phyloP scores from a whole-genome alignment of 2,113 vertebrate species.

The Apteryx owenii region DNA sequence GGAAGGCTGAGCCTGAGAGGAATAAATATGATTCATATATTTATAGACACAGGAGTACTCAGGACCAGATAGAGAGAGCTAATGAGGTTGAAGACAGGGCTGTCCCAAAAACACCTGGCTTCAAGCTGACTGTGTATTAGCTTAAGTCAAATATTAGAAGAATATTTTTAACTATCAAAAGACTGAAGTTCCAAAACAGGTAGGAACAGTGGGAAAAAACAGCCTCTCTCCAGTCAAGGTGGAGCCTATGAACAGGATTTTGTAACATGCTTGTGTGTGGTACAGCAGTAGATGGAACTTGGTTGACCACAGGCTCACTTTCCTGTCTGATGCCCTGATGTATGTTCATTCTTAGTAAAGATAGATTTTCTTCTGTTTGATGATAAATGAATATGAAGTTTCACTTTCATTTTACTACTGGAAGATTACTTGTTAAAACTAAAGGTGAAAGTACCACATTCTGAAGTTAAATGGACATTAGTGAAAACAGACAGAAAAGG shows the following conservation, averaged over 20 bases:
- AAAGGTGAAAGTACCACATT: background rate
- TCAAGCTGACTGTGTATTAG: background rate
- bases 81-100: background rate
- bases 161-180: background rate
- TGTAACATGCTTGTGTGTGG: background rate
- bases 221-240: background rate
- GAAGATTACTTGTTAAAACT: background rate
- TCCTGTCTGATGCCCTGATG: background rate
- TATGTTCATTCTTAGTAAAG: rapidly evolving
- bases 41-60: background rate
- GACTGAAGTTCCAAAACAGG: background rate
- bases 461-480: background rate
- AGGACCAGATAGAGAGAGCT: background rate
- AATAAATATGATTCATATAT: background rate
- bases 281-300: background rate
- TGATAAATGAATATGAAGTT: background rate
- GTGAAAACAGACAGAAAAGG: background rate
- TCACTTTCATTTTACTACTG: background rate
- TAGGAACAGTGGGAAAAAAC: background rate
- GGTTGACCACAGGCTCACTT: background rate
- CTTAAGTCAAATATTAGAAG: background rate
- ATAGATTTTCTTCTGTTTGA: background rate
- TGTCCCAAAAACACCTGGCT: background rate
- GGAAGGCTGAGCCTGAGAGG: background rate
- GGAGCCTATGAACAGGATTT: background rate